Evolutionary conservation across 2,113 vertebrate genomes (phyloP).

Genomic region (Chaenogobius annularis): DNA sequence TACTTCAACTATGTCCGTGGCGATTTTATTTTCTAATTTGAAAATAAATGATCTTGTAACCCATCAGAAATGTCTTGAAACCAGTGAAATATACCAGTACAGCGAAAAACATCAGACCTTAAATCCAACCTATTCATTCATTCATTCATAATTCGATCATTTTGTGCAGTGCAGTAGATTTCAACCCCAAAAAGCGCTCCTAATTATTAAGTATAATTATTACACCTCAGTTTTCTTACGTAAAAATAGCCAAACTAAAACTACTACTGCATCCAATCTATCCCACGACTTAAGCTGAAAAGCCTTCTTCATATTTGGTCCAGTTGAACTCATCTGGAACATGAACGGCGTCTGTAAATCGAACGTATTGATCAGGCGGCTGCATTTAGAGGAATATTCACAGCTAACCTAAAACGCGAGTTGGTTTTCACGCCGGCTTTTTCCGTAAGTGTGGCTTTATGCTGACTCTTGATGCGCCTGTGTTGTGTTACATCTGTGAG

Average conservation of each 20-base stretch:
- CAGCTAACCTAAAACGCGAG: background rate
- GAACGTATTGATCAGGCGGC: background rate
- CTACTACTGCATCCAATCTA: background rate
- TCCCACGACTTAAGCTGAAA: background rate
- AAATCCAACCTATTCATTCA: too few relatives aligned
- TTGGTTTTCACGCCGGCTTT: background rate
- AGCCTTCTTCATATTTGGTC: constrained; percentile 2
- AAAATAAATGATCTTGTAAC: too few relatives aligned
- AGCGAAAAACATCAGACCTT: too few relatives aligned
- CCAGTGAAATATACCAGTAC: too few relatives aligned
- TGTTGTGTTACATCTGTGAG: constrained; percentile 10
- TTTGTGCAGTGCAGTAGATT: too few relatives aligned
- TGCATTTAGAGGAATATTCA: background rate
- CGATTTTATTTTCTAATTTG: too few relatives aligned
- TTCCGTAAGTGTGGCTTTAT: constrained; percentile 8
- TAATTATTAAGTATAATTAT: too few relatives aligned
- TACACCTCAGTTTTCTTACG: too few relatives aligned
- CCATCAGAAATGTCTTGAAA: too few relatives aligned
- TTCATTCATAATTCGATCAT: too few relatives aligned
- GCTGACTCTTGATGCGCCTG: constrained; percentile 25
- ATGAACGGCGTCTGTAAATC: constrained; percentile 1
- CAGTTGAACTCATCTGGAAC: constrained; percentile 7
- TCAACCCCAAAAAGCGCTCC: too few relatives aligned
- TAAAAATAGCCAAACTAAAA: background rate
- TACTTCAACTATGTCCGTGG: too few relatives aligned